These are phyloP conservation scores for Clarias platycephalus DNA, from an alignment of 2,797 vertebrate genomes.

Conservation along the genomic window DNA sequence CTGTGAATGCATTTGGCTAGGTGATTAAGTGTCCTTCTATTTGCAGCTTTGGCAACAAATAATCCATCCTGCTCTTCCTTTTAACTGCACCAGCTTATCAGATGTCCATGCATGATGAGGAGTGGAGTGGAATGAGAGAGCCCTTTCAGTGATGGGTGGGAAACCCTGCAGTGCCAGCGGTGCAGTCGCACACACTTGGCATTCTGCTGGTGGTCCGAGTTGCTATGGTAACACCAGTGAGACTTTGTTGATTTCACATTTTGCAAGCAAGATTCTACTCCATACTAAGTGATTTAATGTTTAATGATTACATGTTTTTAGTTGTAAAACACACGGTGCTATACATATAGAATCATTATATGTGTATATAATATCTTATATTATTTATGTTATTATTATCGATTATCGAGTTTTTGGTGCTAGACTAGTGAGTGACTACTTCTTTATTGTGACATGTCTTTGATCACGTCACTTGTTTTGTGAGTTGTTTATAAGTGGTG, in stretches of 20 bases:
- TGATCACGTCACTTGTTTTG: too few species aligned
- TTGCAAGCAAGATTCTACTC: not conserved
- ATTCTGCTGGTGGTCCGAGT: constrained; percentile 61
- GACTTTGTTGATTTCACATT: constrained; percentile 26
- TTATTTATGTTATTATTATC: too few species aligned
- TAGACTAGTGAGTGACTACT: too few species aligned
- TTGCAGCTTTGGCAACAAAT: constrained; percentile 13
- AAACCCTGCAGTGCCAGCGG: constrained; percentile 57
- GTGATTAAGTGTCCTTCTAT: constrained; percentile 9
- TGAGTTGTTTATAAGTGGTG: too few species aligned
- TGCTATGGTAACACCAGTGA: constrained; percentile 55
- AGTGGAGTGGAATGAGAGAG: constrained; percentile 30
- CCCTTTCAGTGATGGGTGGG: constrained; percentile 44
- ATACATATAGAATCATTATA: too few species aligned
- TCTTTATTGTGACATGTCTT: too few species aligned
- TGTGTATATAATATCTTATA: too few species aligned
- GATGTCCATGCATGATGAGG: constrained; percentile 40
- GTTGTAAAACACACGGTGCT: not conserved
- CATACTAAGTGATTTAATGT: not conserved
- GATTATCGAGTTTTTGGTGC: too few species aligned
- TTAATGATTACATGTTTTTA: not conserved
- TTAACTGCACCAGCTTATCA: constrained; percentile 31
- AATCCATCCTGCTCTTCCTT: constrained; percentile 20
- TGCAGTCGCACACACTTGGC: constrained; percentile 58
- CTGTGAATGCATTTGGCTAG: not conserved